Evolutionary conservation across 2,113 vertebrate species (phyloP).

Genomic region (Oncorhynchus kisutch): DNA sequence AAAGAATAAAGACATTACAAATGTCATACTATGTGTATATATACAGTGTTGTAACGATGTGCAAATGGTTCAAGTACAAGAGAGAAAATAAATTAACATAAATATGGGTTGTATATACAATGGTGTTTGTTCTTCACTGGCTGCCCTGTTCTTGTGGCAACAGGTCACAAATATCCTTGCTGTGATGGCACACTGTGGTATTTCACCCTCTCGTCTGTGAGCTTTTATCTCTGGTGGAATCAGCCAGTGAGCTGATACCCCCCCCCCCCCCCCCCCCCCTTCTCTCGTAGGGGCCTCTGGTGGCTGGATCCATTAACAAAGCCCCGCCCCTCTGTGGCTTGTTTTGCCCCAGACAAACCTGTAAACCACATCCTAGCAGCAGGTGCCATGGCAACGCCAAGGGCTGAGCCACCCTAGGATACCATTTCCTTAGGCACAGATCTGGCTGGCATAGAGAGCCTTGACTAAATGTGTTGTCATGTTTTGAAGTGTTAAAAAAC

Average conservation of each 20-base stretch:
- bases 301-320: slow-evolving; percentile 1
- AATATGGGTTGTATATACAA: too few relatives aligned
- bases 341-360: slow-evolving; percentile 23
- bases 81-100: too few relatives aligned
- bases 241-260: neutral
- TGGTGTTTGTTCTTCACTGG: too few relatives aligned
- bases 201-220: neutral
- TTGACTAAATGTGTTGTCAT: neutral
- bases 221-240: neutral
- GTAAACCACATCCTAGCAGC: slow-evolving; percentile 36
- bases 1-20: too few relatives aligned
- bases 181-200: too few relatives aligned
- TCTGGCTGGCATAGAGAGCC: slow-evolving; percentile 8
- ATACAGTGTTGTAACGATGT: too few relatives aligned
- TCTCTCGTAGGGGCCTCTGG: neutral
- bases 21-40: too few relatives aligned
- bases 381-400: slow-evolving; percentile 45
- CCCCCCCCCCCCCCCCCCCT: neutral
- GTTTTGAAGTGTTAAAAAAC: too few relatives aligned
- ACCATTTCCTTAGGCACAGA: slow-evolving; percentile 30
- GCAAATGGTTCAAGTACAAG: too few relatives aligned
- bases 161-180: too few relatives aligned
- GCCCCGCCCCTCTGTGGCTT: slow-evolving; percentile 10
- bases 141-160: too few relatives aligned
- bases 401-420: slow-evolving; percentile 25